Percentiles rank a stretch among this genome's conserved stretches.
Conservation (phyloP, 1,140 invertebrate species). For the Drosophila teissieri region DNA sequence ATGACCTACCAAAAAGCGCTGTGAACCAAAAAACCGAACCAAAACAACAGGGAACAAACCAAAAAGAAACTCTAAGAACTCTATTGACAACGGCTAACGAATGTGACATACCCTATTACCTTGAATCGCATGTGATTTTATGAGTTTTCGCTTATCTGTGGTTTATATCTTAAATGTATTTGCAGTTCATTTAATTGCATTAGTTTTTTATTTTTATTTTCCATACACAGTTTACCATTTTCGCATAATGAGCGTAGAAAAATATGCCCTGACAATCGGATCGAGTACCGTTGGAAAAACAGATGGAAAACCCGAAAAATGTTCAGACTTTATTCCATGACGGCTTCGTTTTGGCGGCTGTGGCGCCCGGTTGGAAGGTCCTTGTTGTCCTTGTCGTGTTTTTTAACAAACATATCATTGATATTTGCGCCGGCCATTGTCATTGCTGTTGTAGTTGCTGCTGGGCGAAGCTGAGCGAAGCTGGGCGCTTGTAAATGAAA, state of each 20-base stretch:
- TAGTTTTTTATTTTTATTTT: too few species aligned
- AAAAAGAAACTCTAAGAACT: neutral
- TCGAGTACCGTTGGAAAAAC: slow-evolving; percentile 3
- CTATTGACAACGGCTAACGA: neutral
- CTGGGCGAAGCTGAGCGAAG: neutral
- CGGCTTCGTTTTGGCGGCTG: slow-evolving; percentile 10
- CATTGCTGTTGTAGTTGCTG: slow-evolving; percentile 12
- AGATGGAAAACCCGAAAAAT: slow-evolving; percentile 27
- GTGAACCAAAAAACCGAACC: slow-evolving; percentile 15
- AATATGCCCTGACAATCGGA: neutral
- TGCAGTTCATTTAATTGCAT: neutral
- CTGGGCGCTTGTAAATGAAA: slow-evolving; percentile 70
- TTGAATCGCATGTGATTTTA: too few species aligned
- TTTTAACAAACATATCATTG: slow-evolving; percentile 82
- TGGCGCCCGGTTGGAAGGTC: slow-evolving; percentile 53
- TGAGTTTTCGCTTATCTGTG: too few species aligned
- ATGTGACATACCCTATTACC: neutral
- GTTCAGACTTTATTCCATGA: slow-evolving; percentile 28
- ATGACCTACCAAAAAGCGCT: slow-evolving; percentile 51
- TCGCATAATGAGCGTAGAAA: neutral
- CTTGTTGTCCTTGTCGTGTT: slow-evolving; percentile 67
- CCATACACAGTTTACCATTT: too few species aligned
- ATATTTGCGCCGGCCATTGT: slow-evolving; percentile 73
- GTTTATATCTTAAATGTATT: too few species aligned
- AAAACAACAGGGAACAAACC: neutral